Evolutionary conservation across 1,140 invertebrate species (phyloP).

Genomic region (Scylla paramamosain): DNA sequence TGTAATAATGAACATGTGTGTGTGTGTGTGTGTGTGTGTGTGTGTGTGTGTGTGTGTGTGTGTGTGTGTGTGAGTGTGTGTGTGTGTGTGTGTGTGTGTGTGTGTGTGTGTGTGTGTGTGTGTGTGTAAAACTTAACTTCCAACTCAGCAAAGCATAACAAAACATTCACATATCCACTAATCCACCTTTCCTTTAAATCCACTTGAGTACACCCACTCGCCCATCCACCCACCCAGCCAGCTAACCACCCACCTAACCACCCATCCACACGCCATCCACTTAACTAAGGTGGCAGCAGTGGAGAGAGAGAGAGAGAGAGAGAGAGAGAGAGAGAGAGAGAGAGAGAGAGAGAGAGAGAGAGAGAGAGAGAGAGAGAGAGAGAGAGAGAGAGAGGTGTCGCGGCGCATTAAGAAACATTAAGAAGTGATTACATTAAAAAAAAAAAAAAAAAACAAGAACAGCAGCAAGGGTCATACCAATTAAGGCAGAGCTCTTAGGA

Average conservation of each 20-base stretch:
- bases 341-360: slow-evolving; percentile 35
- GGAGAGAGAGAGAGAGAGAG: not conserved
- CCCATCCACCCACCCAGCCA: not conserved
- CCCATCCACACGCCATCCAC: not conserved
- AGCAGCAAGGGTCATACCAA: not conserved
- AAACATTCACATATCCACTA: not conserved
- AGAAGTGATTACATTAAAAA: not conserved
- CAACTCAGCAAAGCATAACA: no score
- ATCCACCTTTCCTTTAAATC: not conserved
- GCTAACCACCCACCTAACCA: not conserved
- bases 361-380: not conserved
- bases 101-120: not conserved
- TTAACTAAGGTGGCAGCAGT: no score
- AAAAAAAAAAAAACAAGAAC: not conserved
- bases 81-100: not conserved
- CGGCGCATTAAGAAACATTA: not conserved
- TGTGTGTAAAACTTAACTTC: not conserved
- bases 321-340: not conserved
- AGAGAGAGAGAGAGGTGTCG: no score
- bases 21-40: slow-evolving; percentile 20
- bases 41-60: slow-evolving; percentile 10
- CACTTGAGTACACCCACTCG: not conserved
- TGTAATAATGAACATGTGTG: not conserved
- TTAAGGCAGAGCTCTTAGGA: not conserved
- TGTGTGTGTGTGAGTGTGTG: slow-evolving; percentile 7